Base-by-base conservation (phyloP, 2,113 vertebrate species). In the Gorsachius goisagi region DNA sequence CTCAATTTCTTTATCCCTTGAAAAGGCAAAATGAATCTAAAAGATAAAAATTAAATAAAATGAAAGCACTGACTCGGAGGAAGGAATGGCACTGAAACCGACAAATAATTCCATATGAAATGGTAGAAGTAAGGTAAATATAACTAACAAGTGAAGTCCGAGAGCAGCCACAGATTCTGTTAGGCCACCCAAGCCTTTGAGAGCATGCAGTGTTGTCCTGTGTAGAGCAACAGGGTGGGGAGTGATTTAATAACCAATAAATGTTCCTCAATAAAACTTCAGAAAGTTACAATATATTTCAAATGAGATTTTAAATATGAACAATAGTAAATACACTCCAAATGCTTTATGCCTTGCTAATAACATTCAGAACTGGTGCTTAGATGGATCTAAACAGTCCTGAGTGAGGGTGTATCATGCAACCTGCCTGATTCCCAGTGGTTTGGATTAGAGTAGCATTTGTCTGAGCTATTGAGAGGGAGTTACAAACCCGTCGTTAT, bases 71-170 rank as follows among this genome's bases (percentile, higher is more conserved):
- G 67, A 44, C 72, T 93, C 82, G 62, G 64, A 90, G 55, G 78
- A 94, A 94, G 85, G 52, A 93, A 78, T 85, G 37, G 66, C 41
- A 62, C 27, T 69, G 74, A 97, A 95, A 77, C 77, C 22, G 11
- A 90, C 82, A 92, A 95, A 91, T 84, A 95, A 80, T 97, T 88
- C 90, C 69, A 75, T 79, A 89, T 44, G 53, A 95, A 93, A 96
- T 87, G 58, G 81, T 37, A 95, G 76, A 67, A 95, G 23, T 83
- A 93, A 85, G 60, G 69, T 91, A 96, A 96, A 95, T 96, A 69
- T 32, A 77, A 90, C 33, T 71, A 55, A 76, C 69, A 82, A 94
- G 60, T 45, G 55, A 92, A 95, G 72, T 77, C 71, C 1, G 9
- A 90, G 72, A 90, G 75, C 78, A 93, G 85, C 90, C 71, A 82